Base-by-base conservation (phyloP, 2,888 invertebrate species). In the Melanargia galathea region DNA sequence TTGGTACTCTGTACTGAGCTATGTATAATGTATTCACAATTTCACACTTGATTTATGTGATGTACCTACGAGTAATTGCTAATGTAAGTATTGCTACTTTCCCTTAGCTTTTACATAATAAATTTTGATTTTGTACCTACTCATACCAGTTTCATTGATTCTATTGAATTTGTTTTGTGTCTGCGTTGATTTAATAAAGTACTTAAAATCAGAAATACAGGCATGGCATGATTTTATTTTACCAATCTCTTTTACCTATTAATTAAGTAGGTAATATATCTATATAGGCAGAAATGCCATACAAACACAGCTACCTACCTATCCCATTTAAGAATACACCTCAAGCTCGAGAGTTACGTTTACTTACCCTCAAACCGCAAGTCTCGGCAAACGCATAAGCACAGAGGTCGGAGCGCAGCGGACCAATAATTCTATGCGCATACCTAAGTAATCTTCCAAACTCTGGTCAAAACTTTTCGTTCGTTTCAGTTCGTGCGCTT, bases 121-220 rank as follows among this genome's bases (percentile, higher is more conserved):
- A 62, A 60, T 52, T 67, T 48, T 64, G 46, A 63, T 62, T 66
- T 71, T 65, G 61, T 67, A 64, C 62, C 56, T 67, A 64, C 62
- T 56, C 63, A 70, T 65, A 66, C 68, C 71, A 62, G 70, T 73
- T 71, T 71, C 66, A 71, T 72, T 73, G 70, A 72, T 72, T 72
- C 70, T 73, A 73, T 73, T 70, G 71, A 69, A 68, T 68, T 73
- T 66, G 70, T 70, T 68, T 70, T 71, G 71, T 71, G 71, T 71
- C 70, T 73, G 73, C 72, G 75, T 75, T 76, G 75, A 74, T 74
- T 74, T 73, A 73, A 71, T 73, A 73, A 73, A 71, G 75, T 74
- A 75, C 71, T 73, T 73, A 73, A 73, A 71, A 70, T 56, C 59
- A 49, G 40, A 62, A 64, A 63, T 45, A 55, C 38, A 60, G 49